Percentiles rank a stretch among this genome's conserved stretches.
Conservation (phyloP, 2,797 vertebrate genomes). For the Acrocephalus scirpaceus region DNA sequence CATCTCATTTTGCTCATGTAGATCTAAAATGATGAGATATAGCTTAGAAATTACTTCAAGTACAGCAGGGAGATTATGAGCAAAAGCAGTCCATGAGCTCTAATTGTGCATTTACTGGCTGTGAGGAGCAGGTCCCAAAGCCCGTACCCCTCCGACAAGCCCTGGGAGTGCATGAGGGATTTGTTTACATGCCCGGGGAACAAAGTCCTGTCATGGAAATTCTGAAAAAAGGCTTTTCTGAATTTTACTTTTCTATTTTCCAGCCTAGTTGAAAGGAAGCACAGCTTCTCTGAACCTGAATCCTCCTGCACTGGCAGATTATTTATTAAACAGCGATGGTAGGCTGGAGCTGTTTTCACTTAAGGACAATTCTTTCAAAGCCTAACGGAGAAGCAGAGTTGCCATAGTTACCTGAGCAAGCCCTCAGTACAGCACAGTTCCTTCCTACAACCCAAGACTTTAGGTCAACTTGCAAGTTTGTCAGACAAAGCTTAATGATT, state of each 20-base stretch:
- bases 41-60: not conserved
- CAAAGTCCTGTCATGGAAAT: conserved; percentile 29
- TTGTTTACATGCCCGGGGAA: conserved; percentile 8
- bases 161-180: rapidly evolving
- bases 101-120: not conserved
- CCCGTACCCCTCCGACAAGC: rapidly evolving
- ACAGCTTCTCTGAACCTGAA: conserved; percentile 40
- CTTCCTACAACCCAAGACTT: conserved; percentile 60
- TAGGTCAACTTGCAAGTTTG: conserved; percentile 69
- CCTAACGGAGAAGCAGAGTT: conserved; percentile 71
- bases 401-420: conserved; percentile 77
- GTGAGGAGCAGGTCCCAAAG: not conserved
- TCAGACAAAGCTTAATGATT: conserved; percentile 63
- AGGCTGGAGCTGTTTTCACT: conserved; percentile 75
- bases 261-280: conserved; percentile 49
- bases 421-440: conserved; percentile 65
- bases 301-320: conserved; percentile 52
- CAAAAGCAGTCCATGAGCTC: not conserved
- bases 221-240: not conserved
- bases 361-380: conserved; percentile 72
- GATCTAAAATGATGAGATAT: not conserved
- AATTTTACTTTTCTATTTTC: conserved; percentile 33
- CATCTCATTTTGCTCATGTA: not conserved
- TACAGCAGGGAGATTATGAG: not conserved
- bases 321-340: conserved; percentile 70